phyloP scores from a whole-genome alignment of 2,797 vertebrate species.

The Holocentrus rufus region DNA sequence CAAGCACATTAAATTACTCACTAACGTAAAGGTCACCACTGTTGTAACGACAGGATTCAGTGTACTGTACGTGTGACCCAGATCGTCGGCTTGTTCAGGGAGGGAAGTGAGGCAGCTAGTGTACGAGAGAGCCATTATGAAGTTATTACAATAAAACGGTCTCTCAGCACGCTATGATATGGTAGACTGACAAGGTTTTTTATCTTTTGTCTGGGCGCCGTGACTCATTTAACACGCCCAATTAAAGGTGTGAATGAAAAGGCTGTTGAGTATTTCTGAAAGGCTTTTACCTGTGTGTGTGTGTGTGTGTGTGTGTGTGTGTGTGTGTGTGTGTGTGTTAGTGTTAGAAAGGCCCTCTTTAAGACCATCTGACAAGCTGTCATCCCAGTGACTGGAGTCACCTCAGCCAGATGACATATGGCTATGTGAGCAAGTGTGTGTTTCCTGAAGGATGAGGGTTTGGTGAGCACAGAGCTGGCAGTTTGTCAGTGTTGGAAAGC shows the following conservation, averaged over 20 bases:
- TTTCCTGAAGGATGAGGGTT: background rate
- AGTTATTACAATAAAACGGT: slow-evolving; percentile 50
- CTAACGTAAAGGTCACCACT: slow-evolving; percentile 43
- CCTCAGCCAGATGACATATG: slow-evolving; percentile 47
- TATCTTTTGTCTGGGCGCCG: slow-evolving; percentile 50
- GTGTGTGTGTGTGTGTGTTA: slow-evolving; percentile 19
- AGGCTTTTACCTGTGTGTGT: slow-evolving; percentile 16
- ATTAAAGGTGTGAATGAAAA: slow-evolving; percentile 46
- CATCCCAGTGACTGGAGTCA: slow-evolving; percentile 30
- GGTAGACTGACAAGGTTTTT: slow-evolving; percentile 38
- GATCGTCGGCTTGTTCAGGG: slow-evolving; percentile 19
- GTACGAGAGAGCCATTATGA: slow-evolving; percentile 30
- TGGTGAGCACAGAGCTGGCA: background rate
- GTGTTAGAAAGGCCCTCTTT: slow-evolving; percentile 39
- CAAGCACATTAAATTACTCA: slow-evolving; percentile 25
- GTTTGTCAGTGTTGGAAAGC: background rate
- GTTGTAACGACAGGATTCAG: slow-evolving; percentile 37
- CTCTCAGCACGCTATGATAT: slow-evolving; percentile 24
- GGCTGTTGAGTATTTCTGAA: slow-evolving; percentile 34
- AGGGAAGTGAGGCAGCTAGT: slow-evolving; percentile 1
- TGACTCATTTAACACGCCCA: slow-evolving; percentile 45
- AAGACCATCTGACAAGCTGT: slow-evolving; percentile 35
- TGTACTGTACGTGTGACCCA: slow-evolving; percentile 38
- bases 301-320: background rate
- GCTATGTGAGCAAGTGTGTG: slow-evolving; percentile 18